Base-by-base conservation (phyloP, 2,888 invertebrate species). In the Clivina fossor region DNA sequence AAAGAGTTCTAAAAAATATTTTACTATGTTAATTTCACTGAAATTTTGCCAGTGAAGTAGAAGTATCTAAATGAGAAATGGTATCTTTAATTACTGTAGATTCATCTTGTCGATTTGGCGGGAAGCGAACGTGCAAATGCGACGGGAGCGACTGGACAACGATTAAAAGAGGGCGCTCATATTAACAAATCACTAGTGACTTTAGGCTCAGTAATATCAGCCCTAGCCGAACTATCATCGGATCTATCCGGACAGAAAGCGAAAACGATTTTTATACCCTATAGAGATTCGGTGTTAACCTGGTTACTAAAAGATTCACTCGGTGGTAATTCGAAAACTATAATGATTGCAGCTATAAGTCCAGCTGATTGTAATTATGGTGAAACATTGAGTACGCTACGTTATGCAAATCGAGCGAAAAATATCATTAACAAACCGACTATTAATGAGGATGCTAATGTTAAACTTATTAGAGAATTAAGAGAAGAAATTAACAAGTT, bases 341-440 rank as follows among this genome's bases (percentile, higher is more conserved):
- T 92, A 60, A 93, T 93, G 92, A 90, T 93, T 59, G 92, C 92
- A 19, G 89, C 88, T 15, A 84, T 86, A 57, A 82, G 82, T 71
- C 72, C 73, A 9, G 73, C 74, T 49, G 91, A 91, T 73, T 88
- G 88, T 68, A 92, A 93, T 75, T 91, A 91, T 71, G 87, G 88
- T 24, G 93, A 93, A 73, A 92, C 92, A 0, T 73, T 93, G 24
- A 90, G 90, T 50, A 93, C 93, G 0, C 75, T 93, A 44, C 80
- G 91, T 5, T 93, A 93, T 75, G 92, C 93, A 2, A 91, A 93
- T 75, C 78, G 92, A 59, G 93, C 93, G 18, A 92, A 92, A 76
- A 91, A 91, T 70, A 93, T 93, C 62, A 89, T 92, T 70, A 93
- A 93, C 73, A 91, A 91, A 69, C 91, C 92, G 0, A 91, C 90